Evolutionary conservation across 2,888 invertebrate genomes (phyloP).

Genomic region (Girardia tigrina): DNA sequence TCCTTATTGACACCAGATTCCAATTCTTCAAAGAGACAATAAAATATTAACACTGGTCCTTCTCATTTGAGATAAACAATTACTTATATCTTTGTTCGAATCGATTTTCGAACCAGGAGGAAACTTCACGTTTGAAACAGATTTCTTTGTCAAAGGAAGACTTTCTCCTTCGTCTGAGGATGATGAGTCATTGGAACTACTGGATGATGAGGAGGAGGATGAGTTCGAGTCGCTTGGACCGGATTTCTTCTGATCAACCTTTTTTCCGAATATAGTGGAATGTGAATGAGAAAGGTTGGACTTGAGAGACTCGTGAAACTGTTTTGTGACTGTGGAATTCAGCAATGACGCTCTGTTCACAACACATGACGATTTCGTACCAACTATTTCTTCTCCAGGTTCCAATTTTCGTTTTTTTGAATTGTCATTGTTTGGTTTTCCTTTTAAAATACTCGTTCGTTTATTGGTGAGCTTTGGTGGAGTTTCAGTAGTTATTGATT

Average conservation of each 20-base stretch:
- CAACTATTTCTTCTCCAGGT: not conserved
- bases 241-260: not conserved
- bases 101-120: not conserved
- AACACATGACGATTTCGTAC: not conserved
- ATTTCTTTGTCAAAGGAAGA: not conserved
- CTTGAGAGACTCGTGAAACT: not conserved
- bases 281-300: not conserved
- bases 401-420: conserved; percentile 1
- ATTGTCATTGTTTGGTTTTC: not conserved
- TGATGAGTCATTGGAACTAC: conserved; percentile 2
- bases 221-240: not conserved
- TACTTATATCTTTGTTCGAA: not conserved
- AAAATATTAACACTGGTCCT: no score
- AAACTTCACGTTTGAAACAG: not conserved
- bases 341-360: not conserved
- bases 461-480: not conserved
- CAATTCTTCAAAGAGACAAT: no score
- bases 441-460: not conserved
- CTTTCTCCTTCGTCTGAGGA: not conserved
- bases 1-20: not conserved
- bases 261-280: not conserved
- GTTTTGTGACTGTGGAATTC: not conserved
- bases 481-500: not conserved
- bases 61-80: no score
- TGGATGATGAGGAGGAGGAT: not conserved